Conservation (phyloP, 2,797 vertebrate species). For the Craterocephalus amniculus region DNA sequence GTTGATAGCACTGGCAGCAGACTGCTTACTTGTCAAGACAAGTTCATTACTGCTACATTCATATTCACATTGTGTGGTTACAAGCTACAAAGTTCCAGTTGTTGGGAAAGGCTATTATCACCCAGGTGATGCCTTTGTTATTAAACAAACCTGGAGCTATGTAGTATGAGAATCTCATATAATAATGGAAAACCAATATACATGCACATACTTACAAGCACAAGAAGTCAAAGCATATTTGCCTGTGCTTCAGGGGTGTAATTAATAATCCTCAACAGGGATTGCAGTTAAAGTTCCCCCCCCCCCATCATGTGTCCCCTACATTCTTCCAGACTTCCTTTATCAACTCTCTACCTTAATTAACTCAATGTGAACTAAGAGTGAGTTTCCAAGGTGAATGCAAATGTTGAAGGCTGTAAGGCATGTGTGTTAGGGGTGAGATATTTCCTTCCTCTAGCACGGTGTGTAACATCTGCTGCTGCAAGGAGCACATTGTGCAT, state of each 20-base stretch:
- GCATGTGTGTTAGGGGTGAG: constrained; percentile 34
- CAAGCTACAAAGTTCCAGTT: constrained; percentile 43
- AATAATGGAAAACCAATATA: constrained; percentile 31
- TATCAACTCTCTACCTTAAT: constrained; percentile 73
- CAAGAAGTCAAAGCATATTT: constrained; percentile 11
- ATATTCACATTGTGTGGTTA: constrained; percentile 34
- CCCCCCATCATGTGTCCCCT: constrained; percentile 22
- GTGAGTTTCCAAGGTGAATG: constrained; percentile 74
- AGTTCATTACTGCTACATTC: constrained; percentile 28
- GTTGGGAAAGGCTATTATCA: constrained; percentile 40
- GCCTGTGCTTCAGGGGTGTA: constrained; percentile 32
- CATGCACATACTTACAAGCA: constrained; percentile 4
- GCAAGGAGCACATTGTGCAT: constrained; percentile 33
- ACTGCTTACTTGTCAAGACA: constrained; percentile 43
- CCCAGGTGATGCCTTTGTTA: constrained; percentile 45
- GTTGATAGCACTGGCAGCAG: constrained; percentile 19
- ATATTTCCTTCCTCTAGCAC: constrained; percentile 7
- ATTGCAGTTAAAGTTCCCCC: constrained; percentile 32
- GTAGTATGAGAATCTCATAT: constrained; percentile 45
- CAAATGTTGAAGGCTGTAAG: constrained; percentile 56
- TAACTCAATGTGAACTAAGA: constrained; percentile 68
- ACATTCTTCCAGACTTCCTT: constrained; percentile 43
- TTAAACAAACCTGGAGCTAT: constrained; percentile 52
- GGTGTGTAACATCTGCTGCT: constrained; percentile 35
- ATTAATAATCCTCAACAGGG: constrained; percentile 52